Evolutionary conservation across 2,888 invertebrate genomes (phyloP).

Genomic region (Pollenia angustigena): DNA sequence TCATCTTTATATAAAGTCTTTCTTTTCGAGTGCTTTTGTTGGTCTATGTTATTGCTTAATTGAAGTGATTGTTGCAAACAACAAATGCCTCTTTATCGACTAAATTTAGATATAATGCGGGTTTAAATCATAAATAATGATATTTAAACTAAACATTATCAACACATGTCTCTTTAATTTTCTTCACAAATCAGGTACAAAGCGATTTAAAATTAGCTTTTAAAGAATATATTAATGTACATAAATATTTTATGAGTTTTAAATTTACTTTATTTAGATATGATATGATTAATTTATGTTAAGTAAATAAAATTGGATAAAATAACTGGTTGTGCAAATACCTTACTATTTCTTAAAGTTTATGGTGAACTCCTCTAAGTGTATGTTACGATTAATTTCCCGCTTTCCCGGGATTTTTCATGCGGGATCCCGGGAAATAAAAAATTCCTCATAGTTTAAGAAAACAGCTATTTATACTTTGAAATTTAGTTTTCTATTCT

Average conservation of each 20-base stretch:
- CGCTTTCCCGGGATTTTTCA: no score
- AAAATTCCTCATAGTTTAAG: no score
- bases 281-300: no score
- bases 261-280: background rate
- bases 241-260: background rate
- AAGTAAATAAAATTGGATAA: no score
- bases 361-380: no score
- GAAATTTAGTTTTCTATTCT: no score
- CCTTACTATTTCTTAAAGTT: no score
- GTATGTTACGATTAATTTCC: no score
- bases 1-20: conserved; percentile 38
- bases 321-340: no score
- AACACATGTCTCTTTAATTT: background rate
- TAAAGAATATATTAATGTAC: no score
- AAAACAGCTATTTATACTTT: no score
- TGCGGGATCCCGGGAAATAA: no score
- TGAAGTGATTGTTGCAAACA: conserved; percentile 60
- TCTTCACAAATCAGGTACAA: background rate
- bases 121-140: conserved; percentile 35
- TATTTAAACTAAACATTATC: conserved; percentile 26
- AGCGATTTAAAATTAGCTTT: background rate
- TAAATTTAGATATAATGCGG: conserved; percentile 52
- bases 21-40: conserved; percentile 29
- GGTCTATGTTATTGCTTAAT: conserved; percentile 53
- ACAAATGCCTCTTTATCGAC: conserved; percentile 29